Conservation (phyloP, 2,113 vertebrate species). For the Melospiza melodia region DNA sequence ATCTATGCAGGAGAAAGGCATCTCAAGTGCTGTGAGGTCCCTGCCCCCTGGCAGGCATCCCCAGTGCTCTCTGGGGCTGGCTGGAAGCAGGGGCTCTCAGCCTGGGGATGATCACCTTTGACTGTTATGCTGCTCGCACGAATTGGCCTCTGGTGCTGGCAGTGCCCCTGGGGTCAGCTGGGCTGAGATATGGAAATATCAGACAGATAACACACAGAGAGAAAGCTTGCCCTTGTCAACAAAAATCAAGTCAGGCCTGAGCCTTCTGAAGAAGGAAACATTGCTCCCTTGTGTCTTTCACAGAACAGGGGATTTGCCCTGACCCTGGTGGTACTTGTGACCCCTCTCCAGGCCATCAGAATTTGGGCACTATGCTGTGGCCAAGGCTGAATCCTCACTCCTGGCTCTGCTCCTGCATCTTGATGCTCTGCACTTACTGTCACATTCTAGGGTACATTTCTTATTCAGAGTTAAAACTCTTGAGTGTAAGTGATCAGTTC, state of each 20-base stretch:
- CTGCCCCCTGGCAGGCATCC: background rate
- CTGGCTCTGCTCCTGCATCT: background rate
- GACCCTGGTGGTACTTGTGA: background rate
- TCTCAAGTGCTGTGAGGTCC: background rate
- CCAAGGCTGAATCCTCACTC: background rate
- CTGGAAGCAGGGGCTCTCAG: background rate
- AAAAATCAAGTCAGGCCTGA: background rate
- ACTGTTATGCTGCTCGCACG: rapidly evolving
- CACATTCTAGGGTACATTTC: background rate
- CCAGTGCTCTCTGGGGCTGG: rapidly evolving
- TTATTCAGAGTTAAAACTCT: conserved; percentile 22
- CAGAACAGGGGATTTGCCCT: background rate
- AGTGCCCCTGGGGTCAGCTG: background rate
- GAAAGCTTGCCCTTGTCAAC: background rate
- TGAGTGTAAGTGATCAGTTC: conserved; percentile 12
- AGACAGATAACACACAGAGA: background rate
- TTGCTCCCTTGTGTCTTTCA: background rate
- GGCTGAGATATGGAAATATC: background rate
- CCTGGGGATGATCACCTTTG: background rate
- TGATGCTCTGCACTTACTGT: background rate
- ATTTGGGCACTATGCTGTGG: background rate
- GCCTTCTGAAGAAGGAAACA: background rate
- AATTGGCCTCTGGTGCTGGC: background rate
- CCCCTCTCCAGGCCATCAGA: background rate
- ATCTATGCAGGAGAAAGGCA: background rate